These are phyloP conservation scores for Linnaemya vulpina DNA, from an alignment of 2,888 invertebrate species.

Conservation along the genomic window DNA sequence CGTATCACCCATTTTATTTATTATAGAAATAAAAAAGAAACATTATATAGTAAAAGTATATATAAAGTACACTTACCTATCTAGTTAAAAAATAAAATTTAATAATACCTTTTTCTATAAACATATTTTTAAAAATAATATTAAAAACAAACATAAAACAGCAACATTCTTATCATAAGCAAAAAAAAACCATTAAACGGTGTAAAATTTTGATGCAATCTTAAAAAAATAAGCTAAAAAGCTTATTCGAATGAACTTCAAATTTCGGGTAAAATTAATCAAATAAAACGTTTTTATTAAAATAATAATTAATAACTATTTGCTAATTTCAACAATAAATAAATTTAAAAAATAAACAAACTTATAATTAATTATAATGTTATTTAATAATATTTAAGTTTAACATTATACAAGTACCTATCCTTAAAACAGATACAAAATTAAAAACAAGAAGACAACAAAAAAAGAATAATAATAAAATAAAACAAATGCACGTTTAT, in stretches of 20 bases:
- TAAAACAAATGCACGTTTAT: constrained; percentile 71
- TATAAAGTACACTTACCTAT: background rate
- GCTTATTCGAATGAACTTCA: constrained; percentile 57
- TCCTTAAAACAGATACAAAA: constrained; percentile 78
- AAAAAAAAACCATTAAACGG: constrained; percentile 76
- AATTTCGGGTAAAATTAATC: constrained; percentile 73
- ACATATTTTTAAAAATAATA: constrained; percentile 75
- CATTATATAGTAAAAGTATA: background rate
- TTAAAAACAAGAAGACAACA: constrained; percentile 44
- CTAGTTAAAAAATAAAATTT: background rate
- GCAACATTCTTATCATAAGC: constrained; percentile 75
- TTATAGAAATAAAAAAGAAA: background rate
- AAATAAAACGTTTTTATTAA: constrained; percentile 74
- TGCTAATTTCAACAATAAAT: constrained; percentile 71
- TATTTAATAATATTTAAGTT: constrained; percentile 70
- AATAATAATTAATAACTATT: constrained; percentile 72
- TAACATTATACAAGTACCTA: constrained; percentile 80
- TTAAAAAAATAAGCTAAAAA: constrained; percentile 67
- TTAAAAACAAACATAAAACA: constrained; percentile 69
- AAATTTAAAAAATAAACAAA: constrained; percentile 77
- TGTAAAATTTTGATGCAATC: constrained; percentile 78
- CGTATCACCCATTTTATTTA: background rate
- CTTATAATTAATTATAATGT: constrained; percentile 75
- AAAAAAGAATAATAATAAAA: constrained; percentile 42
- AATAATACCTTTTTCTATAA: constrained; percentile 64